Base-by-base conservation (phyloP, 2,888 invertebrate species). In the Lapara coniferarum region DNA sequence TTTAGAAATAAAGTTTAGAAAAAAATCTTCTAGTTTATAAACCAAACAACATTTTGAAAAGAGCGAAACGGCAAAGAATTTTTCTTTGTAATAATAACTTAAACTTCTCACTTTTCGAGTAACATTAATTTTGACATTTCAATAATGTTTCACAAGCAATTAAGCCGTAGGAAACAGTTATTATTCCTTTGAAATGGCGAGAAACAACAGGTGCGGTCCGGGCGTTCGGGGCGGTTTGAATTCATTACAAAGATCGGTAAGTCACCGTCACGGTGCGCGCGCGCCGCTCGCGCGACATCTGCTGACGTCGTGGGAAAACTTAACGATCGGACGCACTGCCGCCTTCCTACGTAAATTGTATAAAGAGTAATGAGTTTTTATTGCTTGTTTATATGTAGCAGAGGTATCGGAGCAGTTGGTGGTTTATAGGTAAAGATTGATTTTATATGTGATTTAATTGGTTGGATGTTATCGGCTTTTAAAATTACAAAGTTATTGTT, bases 241-340 rank as follows among this genome's bases (percentile, higher is more conserved):
- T 87, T 86, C 83, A 85, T 87, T 85, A 85, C 78, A 85, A 86
- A 89, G 87, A 92, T 91, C 92, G 91, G 93, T 92, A 93, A 90
- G 92, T 83, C 93, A 93, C 92, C 87, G 93, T 92, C 89, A 91
- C 90, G 93, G 85, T 89, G 83, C 81, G 87, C 87, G 89, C 79
- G 86, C 88, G 85, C 83, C 72, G 72, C 71, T 70, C 77, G 52
- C 75, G 76, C 85, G 85, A 85, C 92, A 91, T 91, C 85, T 93
- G 91, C 87, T 78, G 84, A 73, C 84, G 81, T 82, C 91, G 92
- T 93, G 93, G 93, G 93, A 93, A 93, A 92, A 92, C 90, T 89
- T 93, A 93, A 93, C 93, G 92, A 81, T 77, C 82, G 77, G 68
- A 72, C 84, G 76, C 44, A 56, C 10, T 67, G 16, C 67, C 55